Evolutionary conservation across 2,888 invertebrate genomes (phyloP), one percentile per base, ranked within the genome.

Genomic region (Neuroscelio doddi): DNA sequence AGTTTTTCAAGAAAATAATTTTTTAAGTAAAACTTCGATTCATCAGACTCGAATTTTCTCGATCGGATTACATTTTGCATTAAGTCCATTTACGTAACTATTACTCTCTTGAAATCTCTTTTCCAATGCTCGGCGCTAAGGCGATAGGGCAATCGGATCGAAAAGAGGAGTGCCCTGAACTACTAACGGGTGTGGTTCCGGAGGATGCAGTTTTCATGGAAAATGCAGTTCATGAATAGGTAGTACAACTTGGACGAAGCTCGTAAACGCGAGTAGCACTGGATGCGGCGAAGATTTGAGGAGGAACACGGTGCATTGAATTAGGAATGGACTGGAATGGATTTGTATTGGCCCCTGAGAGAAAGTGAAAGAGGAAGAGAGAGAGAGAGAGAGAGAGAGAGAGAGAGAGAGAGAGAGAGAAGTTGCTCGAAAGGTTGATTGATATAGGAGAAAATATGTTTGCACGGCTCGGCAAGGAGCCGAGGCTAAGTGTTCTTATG

Each of bases 361-460:
- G n/a, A n/a, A n/a, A n/a, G n/a, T n/a, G n/a, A n/a, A n/a, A n/a
- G n/a, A n/a, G n/a, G n/a, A n/a, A n/a, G n/a, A n/a, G n/a, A n/a
- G n/a, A n/a, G n/a, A n/a, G n/a, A n/a, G n/a, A n/a, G n/a, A n/a
- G n/a, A n/a, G n/a, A n/a, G 46, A 34, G 45, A 30, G 38, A 47
- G 26, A 32, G 16, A 38, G n/a, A 0, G 34, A 17, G 32, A 29
- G n/a, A n/a, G n/a, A n/a, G 46, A 30, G 30, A 63, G 70, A 70
- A 68, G 71, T 74, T 71, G 70, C 56, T 67, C 57, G 16, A 62
- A 70, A 72, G 55, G 74, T 65, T 62, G 71, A 73, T 71, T 72
- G 76, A 77, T 75, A 73, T 75, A 73, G 69, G 70, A 56, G 57
- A 70, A 79, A 79, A 78, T 78, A 79, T 80, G 75, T 78, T 78